Base-by-base conservation (phyloP, 2,113 vertebrate species). In the Aleadryas rufinucha region DNA sequence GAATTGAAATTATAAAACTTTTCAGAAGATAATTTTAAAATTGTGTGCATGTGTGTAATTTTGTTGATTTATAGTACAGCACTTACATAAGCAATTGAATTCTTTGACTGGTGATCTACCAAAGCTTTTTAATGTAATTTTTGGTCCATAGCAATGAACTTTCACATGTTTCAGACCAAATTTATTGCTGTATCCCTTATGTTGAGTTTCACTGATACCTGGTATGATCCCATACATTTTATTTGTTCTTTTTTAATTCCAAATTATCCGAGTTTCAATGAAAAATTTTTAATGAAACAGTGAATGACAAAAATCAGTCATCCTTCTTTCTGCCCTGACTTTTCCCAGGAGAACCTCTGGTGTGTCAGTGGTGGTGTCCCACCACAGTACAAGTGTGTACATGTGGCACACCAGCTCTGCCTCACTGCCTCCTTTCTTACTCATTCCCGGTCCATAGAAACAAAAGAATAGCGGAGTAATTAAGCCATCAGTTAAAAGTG, bases 401-500 rank as follows among this genome's bases (percentile, higher is more conserved):
- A 26, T 0, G 6, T 35, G 26, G n/a, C 28, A 27, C 41, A 37
- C 33, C 35, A 52, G 56, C 35, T 69, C 23, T 94, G 63, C 39
- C 53, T 47, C 3, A 6, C 24, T 27, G 31, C 4, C 54, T 88
- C 14, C 22, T 74, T 85, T 49, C 30, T 66, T 50, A 35, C 31
- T 80, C 8, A 0, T 70, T 81, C 42, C 6, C 1, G 6, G 23
- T 39, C 41, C 1, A 1, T 4, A 41, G 76, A 75, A 88, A 66
- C 52, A 80, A 66, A 93, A 94, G 56, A 86, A 52, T 15, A 21
- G 44, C 37, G 60, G 16, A 1, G 2, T 74, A 89, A 79, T 91
- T 75, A 87, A 95, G 49, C 65, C 89, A 75, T 84, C 80, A 81
- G 37, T 96, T 87, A n/a, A 47, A 91, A 84, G 44, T 4, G 4